Conservation (phyloP, 2,888 invertebrate species). For the Xylocampa areola region DNA sequence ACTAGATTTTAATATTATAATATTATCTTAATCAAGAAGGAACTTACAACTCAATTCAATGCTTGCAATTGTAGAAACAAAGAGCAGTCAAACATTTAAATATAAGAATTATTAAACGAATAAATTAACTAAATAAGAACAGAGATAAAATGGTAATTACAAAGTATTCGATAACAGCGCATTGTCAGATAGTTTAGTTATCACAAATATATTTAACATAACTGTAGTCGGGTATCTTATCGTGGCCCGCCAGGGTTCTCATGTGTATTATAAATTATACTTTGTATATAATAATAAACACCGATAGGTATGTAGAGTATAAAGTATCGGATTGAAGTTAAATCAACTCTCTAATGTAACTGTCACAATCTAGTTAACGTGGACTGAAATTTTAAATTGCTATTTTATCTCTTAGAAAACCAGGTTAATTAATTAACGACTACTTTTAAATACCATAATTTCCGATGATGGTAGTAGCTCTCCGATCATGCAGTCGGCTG, state of each 20-base stretch:
- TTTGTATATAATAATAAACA: not conserved
- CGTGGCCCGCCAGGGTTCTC: slow-evolving; percentile 23
- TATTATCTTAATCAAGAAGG: not conserved
- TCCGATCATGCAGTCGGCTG: not conserved
- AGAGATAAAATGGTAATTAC: slow-evolving; percentile 55
- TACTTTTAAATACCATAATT: not conserved
- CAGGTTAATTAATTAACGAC: not conserved
- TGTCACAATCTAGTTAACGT: not conserved
- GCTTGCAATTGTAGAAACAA: not conserved
- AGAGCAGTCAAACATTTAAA: not conserved
- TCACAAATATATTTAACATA: slow-evolving; percentile 57
- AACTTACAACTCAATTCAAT: not conserved
- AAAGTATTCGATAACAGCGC: slow-evolving; percentile 52
- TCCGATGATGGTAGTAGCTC: not conserved
- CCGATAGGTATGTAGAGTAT: slow-evolving; percentile 8
- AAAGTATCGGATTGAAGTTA: slow-evolving; percentile 2
- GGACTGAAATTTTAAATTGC: not conserved
- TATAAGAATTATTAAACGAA: slow-evolving; percentile 16
- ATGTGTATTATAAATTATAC: slow-evolving; percentile 20
- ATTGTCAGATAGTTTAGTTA: slow-evolving; percentile 58
- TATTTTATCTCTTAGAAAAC: not conserved
- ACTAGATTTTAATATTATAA: not conserved
- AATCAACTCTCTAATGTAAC: not conserved
- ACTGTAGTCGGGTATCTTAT: slow-evolving; percentile 56
- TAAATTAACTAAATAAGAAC: slow-evolving; percentile 45